These are phyloP conservation scores for Solenopsis fugax DNA, from an alignment of 1,140 invertebrate species.

Conservation along the genomic window DNA sequence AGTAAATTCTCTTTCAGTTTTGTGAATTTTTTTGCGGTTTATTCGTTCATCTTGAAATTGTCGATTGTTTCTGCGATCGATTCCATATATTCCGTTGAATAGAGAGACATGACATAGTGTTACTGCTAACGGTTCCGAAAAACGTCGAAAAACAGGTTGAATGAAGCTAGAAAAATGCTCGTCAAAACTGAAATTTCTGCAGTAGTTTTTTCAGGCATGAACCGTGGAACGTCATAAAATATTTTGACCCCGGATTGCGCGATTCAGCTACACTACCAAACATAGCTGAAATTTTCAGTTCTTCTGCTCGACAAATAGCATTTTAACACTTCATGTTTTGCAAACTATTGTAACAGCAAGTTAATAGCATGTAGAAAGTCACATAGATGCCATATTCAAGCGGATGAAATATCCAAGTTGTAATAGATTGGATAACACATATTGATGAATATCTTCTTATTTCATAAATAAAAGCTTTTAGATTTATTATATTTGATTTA, in stretches of 20 bases:
- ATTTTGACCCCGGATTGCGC: conserved; percentile 41
- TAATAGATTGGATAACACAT: conserved; percentile 1
- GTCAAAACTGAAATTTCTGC: conserved; percentile 42
- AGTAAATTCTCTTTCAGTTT: neutral
- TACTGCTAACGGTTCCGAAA: conserved; percentile 34
- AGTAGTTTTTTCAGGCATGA: conserved; percentile 44
- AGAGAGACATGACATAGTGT: conserved; percentile 27
- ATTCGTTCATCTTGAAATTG: neutral
- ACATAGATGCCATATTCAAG: conserved; percentile 11
- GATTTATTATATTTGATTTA: neutral
- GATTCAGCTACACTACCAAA: conserved; percentile 41
- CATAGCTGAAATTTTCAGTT: conserved; percentile 44
- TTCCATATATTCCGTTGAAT: conserved; percentile 18
- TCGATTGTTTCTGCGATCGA: conserved; percentile 51
- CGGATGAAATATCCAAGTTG: neutral
- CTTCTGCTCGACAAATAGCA: conserved; percentile 26
- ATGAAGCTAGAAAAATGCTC: conserved; percentile 52
- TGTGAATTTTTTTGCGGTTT: conserved; percentile 5
- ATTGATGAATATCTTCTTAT: neutral
- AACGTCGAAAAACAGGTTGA: conserved; percentile 43
- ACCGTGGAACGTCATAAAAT: conserved; percentile 53
- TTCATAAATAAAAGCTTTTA: conserved; percentile 4
- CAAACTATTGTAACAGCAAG: conserved; percentile 10
- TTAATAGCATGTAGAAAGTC: conserved; percentile 29
- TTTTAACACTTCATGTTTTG: conserved; percentile 25